Evolutionary conservation across 2,113 vertebrate species (phyloP).

Genomic region (Gymnocephalus cernua): DNA sequence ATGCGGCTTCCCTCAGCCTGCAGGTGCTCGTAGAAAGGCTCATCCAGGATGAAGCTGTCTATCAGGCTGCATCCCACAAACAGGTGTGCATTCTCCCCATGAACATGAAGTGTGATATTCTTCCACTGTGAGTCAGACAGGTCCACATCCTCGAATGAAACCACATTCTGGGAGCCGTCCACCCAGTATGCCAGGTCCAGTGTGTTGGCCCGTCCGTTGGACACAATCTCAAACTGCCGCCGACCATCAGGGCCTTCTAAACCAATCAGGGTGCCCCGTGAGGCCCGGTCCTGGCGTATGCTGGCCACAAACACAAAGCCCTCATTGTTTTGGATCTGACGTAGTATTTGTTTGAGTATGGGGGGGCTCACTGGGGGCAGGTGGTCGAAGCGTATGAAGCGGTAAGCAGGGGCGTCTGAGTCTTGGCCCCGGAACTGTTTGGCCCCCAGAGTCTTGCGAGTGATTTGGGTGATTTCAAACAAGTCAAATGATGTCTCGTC

Average conservation of each 20-base stretch:
- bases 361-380: slow-evolving; percentile 88
- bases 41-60: slow-evolving; percentile 93
- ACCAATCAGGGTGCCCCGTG: slow-evolving; percentile 90
- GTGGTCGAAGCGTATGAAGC: slow-evolving; percentile 96
- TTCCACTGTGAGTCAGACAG: slow-evolving; percentile 96
- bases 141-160: slow-evolving; percentile 95
- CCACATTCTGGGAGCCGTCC: slow-evolving; percentile 87
- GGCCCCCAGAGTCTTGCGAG: slow-evolving; percentile 92
- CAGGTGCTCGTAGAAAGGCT: slow-evolving; percentile 94
- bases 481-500: slow-evolving; percentile 91
- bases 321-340: slow-evolving; percentile 86
- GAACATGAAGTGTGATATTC: slow-evolving; percentile 93
- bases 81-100: slow-evolving; percentile 91
- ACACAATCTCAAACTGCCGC: slow-evolving; percentile 94
- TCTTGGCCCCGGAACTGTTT: slow-evolving; percentile 94
- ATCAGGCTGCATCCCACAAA: slow-evolving; percentile 94
- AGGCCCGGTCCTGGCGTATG: slow-evolving; percentile 91
- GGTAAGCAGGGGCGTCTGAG: slow-evolving; percentile 87
- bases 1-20: slow-evolving; percentile 87
- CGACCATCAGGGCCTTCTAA: slow-evolving; percentile 87
- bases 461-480: slow-evolving; percentile 92
- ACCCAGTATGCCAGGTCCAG: slow-evolving; percentile 94
- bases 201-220: slow-evolving; percentile 93
- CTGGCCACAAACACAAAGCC: slow-evolving; percentile 93
- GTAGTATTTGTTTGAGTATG: slow-evolving; percentile 87